These are phyloP conservation scores for Dicrurus megarhynchus DNA, from an alignment of 2,113 vertebrate species.

Conservation along the genomic window DNA sequence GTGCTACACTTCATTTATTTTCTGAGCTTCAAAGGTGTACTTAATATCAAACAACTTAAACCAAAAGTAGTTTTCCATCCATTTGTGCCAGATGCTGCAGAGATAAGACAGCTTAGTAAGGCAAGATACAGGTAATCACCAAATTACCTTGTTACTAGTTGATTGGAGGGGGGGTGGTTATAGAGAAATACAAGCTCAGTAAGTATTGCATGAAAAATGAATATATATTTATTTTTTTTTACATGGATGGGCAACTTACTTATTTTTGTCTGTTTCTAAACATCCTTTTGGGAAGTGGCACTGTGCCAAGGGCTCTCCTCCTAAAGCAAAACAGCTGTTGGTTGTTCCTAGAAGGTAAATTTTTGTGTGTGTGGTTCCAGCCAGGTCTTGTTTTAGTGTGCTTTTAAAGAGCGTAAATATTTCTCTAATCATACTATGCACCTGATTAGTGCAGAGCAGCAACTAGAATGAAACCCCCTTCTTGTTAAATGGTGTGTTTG, in stretches of 20 bases:
- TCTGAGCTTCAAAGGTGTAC: not conserved
- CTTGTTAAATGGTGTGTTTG: not conserved
- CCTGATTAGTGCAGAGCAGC: not conserved
- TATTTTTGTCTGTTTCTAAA: not conserved
- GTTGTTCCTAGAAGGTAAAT: not conserved
- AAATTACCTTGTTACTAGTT: not conserved
- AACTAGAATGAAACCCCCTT: not conserved
- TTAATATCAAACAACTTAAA: not conserved
- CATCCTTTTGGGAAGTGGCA: not conserved
- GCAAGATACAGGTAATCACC: not conserved
- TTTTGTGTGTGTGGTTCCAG: not conserved
- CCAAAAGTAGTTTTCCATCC: not conserved
- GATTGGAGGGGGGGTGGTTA: not conserved
- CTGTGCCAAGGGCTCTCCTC: not conserved
- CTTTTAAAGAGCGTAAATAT: not conserved
- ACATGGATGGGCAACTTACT: not conserved
- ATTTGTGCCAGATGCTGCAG: not conserved
- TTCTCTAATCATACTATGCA: not conserved
- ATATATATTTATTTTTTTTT: not conserved
- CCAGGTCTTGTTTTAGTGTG: not conserved
- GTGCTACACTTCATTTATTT: not conserved
- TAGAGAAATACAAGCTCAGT: not conserved
- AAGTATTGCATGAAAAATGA: not conserved
- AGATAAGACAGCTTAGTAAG: not conserved
- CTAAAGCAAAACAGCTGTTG: constrained; percentile 30